Base-by-base conservation (phyloP, 2,888 invertebrate species). In the Eretmocerus hayati region DNA sequence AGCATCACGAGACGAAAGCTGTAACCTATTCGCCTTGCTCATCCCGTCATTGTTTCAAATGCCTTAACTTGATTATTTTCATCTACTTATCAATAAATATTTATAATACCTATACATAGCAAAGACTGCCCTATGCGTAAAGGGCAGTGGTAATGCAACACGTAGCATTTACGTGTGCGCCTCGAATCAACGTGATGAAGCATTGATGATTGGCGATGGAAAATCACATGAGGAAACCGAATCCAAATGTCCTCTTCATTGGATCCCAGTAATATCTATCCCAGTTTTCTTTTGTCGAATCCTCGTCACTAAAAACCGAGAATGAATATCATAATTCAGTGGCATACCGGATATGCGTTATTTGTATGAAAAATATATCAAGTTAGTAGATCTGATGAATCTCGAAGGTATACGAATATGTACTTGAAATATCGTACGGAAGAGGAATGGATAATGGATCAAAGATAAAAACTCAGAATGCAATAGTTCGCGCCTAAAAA, bases 261-360 rank as follows among this genome's bases (percentile, higher is more conserved):
- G 92, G 84, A 64, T 90, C 85, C 83, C 94, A 95, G 71, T 97
- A 99, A 74, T 95, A 92, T 49, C 87, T 80, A 55, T 85, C 83
- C 96, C 96, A 97, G 64, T 96, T 96, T 50, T 82, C 80, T 62
- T 78, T 79, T 31, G 95, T 92, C 38, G 83, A 80, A 5, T 88
- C 85, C 50, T 81, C 80, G 70, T 88, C 94, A 45, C 72, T 76
- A 65, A 15, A 67, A 67, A 22, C 54, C 51, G 50, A 49, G 36
- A 5, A 16, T 19, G 13, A 16, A 15, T n/a, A n/a, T n/a, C n/a
- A n/a, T n/a, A n/a, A n/a, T n/a, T n/a, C n/a, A n/a, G n/a, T n/a
- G n/a, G n/a, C n/a, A n/a, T n/a, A n/a, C n/a, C n/a, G n/a, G n/a
- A n/a, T n/a, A n/a, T n/a, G n/a, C n/a, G n/a, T n/a, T n/a, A n/a